A percentile compares a stretch with the other conserved stretches of the same genome.
phyloP scores from a whole-genome alignment of 2,888 invertebrate genomes.

The Drosophila putrida region DNA sequence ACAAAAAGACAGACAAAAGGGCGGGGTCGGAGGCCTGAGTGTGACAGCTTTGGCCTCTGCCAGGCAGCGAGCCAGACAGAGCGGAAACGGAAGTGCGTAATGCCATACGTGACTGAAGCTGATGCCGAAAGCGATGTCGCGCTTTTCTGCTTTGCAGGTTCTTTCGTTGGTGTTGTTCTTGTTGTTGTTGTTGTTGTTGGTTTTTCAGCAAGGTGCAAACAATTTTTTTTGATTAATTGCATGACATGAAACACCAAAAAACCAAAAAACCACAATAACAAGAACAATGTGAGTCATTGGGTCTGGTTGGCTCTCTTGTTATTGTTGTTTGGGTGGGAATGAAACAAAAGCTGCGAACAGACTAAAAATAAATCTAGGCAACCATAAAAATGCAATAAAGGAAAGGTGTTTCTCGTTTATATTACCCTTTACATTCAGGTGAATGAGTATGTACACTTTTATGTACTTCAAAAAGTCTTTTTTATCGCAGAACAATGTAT shows the following conservation, averaged over 20 bases:
- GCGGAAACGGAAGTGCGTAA: constrained; percentile 76
- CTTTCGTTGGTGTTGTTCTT: constrained; percentile 12
- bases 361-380: constrained; percentile 65
- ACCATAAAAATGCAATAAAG: constrained; percentile 74
- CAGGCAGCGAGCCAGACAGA: constrained; percentile 31
- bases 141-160: constrained; percentile 7
- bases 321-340: constrained; percentile 19
- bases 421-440: constrained; percentile 12
- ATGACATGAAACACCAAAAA: constrained; percentile 53
- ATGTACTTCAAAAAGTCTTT: constrained; percentile 11
- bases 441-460: not conserved
- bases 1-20: constrained; percentile 28
- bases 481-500: constrained; percentile 22
- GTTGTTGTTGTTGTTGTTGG: constrained; percentile 12
- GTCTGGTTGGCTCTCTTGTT: constrained; percentile 48
- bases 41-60: constrained; percentile 14
- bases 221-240: constrained; percentile 75
- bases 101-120: constrained; percentile 63
- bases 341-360: constrained; percentile 61
- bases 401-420: constrained; percentile 44
- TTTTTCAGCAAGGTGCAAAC: constrained; percentile 64
- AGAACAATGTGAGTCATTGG: constrained; percentile 27
- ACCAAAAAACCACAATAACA: constrained; percentile 20
- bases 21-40: not conserved
- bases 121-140: constrained; percentile 18